Evolutionary conservation across 2,888 invertebrate species (phyloP), one percentile per base, ranked within the genome.

Genomic region (Sphinx pinastri): DNA sequence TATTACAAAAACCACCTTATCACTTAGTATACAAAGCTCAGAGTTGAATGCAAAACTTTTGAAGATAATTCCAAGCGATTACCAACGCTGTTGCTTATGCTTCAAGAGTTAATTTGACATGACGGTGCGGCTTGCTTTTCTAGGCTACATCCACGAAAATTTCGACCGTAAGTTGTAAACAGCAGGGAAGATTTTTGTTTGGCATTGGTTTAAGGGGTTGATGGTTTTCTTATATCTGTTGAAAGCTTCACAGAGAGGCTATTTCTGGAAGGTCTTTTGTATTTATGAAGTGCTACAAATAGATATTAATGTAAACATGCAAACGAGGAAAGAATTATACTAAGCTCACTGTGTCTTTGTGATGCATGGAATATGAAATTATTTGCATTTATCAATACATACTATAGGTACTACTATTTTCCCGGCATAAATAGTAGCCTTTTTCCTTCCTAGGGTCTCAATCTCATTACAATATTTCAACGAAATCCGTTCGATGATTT

Each of bases 41-140:
- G 12, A 19, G 13, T 63, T 49, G 63, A 63, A 63, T 75, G 71
- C 84, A 84, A 82, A 81, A 82, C 82, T 72, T 76, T 14, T 72
- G 45, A 71, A 71, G 66, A 51, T 73, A 74, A 77, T 69, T 47
- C 45, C 54, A 52, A 63, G 63, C 69, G 45, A 69, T 69, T 67
- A 71, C 54, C 59, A 54, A 71, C 71, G 59, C 55, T 69, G 54
- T 54, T 54, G 49, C 69, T 38, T 58, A 14, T n/a, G 19, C 49
- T 45, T 67, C 54, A 49, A 67, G 67, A 69, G 51, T 59, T 71
- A 66, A 71, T 63, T 63, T 63, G 49, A 49, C 12, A 63, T 49
- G 63, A 49, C 19, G 19, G 13, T 19, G 12, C 2, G 7, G 7
- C 14, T 49, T 63, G 49, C 49, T 49, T 25, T 63, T 16, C 19